Evolutionary conservation across 2,797 vertebrate genomes (phyloP), one percentile per base, ranked within the genome.

Genomic region (Bovichtus diacanthus): DNA sequence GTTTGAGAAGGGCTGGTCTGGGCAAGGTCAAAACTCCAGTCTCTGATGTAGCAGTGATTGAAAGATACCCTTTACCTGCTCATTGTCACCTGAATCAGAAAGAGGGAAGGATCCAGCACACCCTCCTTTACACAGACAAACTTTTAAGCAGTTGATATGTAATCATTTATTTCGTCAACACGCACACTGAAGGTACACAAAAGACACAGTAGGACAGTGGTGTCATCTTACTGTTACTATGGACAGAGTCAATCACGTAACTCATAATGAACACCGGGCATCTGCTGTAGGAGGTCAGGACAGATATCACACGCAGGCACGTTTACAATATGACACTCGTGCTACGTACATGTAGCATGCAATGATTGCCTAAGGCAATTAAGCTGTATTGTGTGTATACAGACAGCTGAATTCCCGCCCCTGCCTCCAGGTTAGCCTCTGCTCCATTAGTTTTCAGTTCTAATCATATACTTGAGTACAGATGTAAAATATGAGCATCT

Each of bases 301-400:
- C 92, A 90, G 74, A 84, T 87, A 81, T 78, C 81, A 94, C 85
- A 91, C 83, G 68, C 92, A 94, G 87, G 93, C 92, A 94, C 91
- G 90, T 80, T 80, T 88, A 94, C 92, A 88, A 66, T 80, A 60
- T 67, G 85, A 93, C 87, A 92, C 82, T 87, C 90, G 82, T 93
- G 93, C 92, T 94, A 93, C 93, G 74, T 89, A 92, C 91, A 94
- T 86, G 94, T 95, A 94, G 93, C 95, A 96, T 95, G 95, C 95
- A 94, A 70, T 83, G 70, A 81, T 53, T 64, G 46, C 55, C 68
- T 82, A 59, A 75, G 59, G 59, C 41, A 36, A 18, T 38, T 65
- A 18, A n/a, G 34, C 60, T 70, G 25, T 46, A 21, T 21, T 54
- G 38, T 51, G n/a, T 55, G 49, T 64, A 36, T 65, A 36, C 21